Evolutionary conservation across 2,113 vertebrate genomes (phyloP).

Genomic region (Boleophthalmus pectinirostris): DNA sequence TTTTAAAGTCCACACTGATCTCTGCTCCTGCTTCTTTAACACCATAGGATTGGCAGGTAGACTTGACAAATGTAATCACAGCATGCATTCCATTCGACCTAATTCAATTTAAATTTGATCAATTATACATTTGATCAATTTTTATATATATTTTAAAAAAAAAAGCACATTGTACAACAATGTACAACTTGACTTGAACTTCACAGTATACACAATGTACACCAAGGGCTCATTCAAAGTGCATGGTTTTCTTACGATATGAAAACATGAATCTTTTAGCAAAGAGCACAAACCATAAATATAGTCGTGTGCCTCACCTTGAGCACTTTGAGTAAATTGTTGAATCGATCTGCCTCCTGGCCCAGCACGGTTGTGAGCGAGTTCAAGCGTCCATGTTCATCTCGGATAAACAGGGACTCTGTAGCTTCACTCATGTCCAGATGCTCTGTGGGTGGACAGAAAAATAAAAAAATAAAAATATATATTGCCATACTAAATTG

Average conservation of each 20-base stretch:
- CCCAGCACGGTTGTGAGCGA: conserved; percentile 81
- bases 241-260: not conserved
- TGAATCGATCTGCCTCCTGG: conserved; percentile 83
- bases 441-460: conserved; percentile 63
- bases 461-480: not conserved
- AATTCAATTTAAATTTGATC: too few species aligned
- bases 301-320: conserved; percentile 50
- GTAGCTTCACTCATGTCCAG: conserved; percentile 79
- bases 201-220: not conserved
- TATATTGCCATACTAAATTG: not conserved
- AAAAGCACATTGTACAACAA: too few species aligned
- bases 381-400: conserved; percentile 76
- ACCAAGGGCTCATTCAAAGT: not conserved
- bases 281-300: not conserved
- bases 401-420: conserved; percentile 75
- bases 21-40: too few species aligned
- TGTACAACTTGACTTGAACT: too few species aligned
- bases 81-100: too few species aligned
- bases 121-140: too few species aligned
- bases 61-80: too few species aligned
- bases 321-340: conserved; percentile 76
- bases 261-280: not conserved
- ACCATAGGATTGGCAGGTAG: too few species aligned
- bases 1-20: too few species aligned
- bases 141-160: too few species aligned